A percentile compares a stretch with the other conserved stretches of the same genome.
phyloP scores from a whole-genome alignment of 2,888 invertebrate genomes.

The Tenthredo notha region DNA sequence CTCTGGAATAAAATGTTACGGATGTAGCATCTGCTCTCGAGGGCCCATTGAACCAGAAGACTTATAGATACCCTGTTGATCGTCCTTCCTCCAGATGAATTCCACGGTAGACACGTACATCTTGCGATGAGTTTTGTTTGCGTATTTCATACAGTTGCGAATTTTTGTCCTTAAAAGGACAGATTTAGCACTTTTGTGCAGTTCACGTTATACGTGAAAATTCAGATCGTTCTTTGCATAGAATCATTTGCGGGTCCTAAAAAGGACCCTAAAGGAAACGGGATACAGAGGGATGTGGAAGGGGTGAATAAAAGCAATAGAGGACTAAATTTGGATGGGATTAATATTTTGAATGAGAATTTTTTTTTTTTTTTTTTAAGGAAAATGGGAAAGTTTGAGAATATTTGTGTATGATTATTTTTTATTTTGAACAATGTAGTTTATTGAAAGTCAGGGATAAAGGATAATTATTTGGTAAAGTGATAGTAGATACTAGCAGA shows the following conservation, averaged over 20 bases:
- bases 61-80: neutral
- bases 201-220: conserved; percentile 51
- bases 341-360: conserved; percentile 1
- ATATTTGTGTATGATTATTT: conserved; percentile 18
- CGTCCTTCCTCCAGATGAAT: conserved; percentile 11
- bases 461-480: conserved; percentile 29
- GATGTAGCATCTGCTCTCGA: neutral
- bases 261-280: conserved; percentile 71
- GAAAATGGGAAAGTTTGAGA: neutral
- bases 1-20: neutral
- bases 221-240: conserved; percentile 59
- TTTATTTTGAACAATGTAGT: conserved; percentile 22
- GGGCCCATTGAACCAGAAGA: neutral
- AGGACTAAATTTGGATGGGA: conserved; percentile 49
- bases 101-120: neutral
- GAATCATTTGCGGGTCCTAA: conserved; percentile 73
- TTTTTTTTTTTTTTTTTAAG: too few relatives aligned
- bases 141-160: conserved; percentile 26
- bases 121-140: neutral
- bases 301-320: conserved; percentile 56
- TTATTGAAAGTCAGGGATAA: conserved; percentile 21
- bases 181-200: conserved; percentile 58
- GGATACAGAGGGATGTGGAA: conserved; percentile 50
- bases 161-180: conserved; percentile 60
- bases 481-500: conserved; percentile 29